Conservation (phyloP, 2,113 vertebrate genomes). For the Siniperca chuatsi region DNA sequence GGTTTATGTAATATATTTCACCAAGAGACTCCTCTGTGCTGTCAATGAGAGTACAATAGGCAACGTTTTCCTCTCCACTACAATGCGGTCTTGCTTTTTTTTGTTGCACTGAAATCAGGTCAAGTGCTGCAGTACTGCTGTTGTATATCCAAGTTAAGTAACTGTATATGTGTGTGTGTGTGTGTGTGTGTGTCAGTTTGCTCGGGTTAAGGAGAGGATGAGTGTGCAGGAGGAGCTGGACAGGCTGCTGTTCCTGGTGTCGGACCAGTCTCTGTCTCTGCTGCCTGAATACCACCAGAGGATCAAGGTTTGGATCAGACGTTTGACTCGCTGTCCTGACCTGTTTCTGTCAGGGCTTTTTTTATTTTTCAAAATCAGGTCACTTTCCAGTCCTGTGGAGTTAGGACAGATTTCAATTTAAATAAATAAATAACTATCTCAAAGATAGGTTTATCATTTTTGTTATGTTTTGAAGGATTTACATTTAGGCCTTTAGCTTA, state of each 20-base stretch:
- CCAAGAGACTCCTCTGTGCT: not conserved
- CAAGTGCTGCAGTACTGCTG: slow-evolving; percentile 28
- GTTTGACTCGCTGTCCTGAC: not conserved
- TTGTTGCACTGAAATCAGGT: slow-evolving; percentile 39
- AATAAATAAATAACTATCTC: no score
- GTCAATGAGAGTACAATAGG: slow-evolving; percentile 15
- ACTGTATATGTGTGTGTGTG: slow-evolving; percentile 17
- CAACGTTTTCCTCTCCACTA: not conserved
- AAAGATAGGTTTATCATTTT: not conserved
- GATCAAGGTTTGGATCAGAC: slow-evolving; percentile 84
- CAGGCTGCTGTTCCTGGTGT: slow-evolving; percentile 88
- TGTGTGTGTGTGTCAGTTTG: slow-evolving; percentile 80
- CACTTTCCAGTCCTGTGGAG: not conserved
- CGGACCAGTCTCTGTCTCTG: slow-evolving; percentile 89
- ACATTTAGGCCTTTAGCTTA: not conserved
- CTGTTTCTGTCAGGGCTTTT: not conserved
- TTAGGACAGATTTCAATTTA: no score
- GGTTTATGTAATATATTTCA: slow-evolving; percentile 19
- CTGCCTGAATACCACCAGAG: slow-evolving; percentile 93
- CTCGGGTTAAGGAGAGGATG: slow-evolving; percentile 85
- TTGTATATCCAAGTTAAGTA: slow-evolving; percentile 13
- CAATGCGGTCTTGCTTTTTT: not conserved
- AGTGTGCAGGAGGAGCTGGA: slow-evolving; percentile 89
- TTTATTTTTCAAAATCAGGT: not conserved
- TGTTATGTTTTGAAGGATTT: not conserved